Base-by-base conservation (phyloP, 2,888 invertebrate genomes). In the Arge pagana region DNA sequence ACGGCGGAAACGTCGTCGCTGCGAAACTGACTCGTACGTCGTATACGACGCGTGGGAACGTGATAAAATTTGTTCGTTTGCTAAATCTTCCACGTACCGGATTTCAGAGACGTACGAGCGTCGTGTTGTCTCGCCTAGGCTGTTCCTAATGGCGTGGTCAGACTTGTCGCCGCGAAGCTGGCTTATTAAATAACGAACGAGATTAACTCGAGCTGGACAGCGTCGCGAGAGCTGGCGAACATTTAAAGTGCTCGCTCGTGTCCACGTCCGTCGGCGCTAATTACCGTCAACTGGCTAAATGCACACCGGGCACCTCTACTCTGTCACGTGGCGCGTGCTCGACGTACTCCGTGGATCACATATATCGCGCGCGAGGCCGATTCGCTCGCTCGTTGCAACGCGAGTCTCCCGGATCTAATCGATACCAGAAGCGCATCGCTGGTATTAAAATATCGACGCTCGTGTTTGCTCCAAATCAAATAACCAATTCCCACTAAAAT, bases 231-330 rank as follows among this genome's bases (percentile, higher is more conserved):
- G 48, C 60, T 58, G 63, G 63, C 63, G 58, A 72, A 72, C 69
- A 65, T 70, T 71, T 71, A 68, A 71, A 71, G 70, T 70, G 72
- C 71, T 64, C 55, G 62, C 61, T 60, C 70, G 58, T 72, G 72
- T 72, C 66, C 68, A 66, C 62, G 70, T 72, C 71, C 64, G 66
- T 71, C 65, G 60, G 37, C 56, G 50, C 65, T 71, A 71, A 71
- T 71, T 71, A 71, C 61, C 54, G 42, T 54, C 58, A 52, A 58
- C 65, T 52, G 58, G 57, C 58, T 50, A 58, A 59, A 61, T 58
- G 55, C 41, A 53, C 53, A 48, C 18, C 28, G 45, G 52, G 50
- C 49, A 36, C 43, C 39, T 45, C 40, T n/a, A 33, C 37, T 33
- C 15, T 15, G 23, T 15, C 19, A 21, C 11, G 41, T 31, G 28